Conservation (phyloP, 1,140 invertebrate genomes). For the Caenorhabditis remanei region DNA sequence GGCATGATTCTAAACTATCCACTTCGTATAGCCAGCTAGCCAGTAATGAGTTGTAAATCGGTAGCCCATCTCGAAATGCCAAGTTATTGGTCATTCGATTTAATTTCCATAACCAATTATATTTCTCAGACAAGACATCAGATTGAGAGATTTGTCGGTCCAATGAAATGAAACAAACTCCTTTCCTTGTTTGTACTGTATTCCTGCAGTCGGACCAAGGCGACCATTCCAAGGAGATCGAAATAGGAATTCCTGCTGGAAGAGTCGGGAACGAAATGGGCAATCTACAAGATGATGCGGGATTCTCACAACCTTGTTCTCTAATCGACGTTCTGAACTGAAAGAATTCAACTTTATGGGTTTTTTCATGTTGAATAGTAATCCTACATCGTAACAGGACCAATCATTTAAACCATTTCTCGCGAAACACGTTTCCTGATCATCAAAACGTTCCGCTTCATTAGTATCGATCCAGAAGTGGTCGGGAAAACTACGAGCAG, state of each 20-base stretch:
- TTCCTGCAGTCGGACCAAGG: background rate
- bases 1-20: background rate
- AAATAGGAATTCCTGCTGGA: background rate
- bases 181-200: background rate
- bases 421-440: conserved; percentile 23
- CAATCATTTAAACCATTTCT: conserved; percentile 16
- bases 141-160: background rate
- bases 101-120: background rate
- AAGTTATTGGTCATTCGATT: conserved; percentile 6
- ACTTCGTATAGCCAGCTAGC: conserved; percentile 24
- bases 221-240: background rate
- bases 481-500: background rate
- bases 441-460: background rate
- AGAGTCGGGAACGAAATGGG: background rate
- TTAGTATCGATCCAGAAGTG: background rate
- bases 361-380: background rate
- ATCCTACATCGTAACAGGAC: conserved; percentile 17
- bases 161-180: background rate
- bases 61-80: conserved; percentile 3
- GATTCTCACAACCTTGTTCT: background rate
- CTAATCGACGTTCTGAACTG: background rate
- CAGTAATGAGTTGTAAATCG: background rate
- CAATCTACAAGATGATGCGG: background rate
- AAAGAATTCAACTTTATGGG: background rate
- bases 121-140: background rate